Evolutionary conservation across 2,888 invertebrate species (phyloP).

Genomic region (Drepana falcataria): DNA sequence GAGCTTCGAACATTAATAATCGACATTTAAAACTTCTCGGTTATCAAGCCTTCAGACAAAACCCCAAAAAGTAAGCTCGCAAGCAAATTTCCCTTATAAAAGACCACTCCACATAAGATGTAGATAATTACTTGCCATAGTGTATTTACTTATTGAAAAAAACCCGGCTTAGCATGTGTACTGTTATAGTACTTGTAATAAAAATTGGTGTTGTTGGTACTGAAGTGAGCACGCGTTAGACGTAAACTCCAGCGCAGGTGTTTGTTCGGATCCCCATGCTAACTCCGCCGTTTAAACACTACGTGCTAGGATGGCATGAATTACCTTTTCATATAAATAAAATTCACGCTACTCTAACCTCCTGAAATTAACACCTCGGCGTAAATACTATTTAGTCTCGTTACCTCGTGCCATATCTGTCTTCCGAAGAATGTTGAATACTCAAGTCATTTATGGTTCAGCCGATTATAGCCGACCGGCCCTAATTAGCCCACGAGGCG

Average conservation of each 20-base stretch:
- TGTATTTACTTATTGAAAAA: neutral
- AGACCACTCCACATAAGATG: too few species aligned
- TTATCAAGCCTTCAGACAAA: too few species aligned
- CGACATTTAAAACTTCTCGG: too few species aligned
- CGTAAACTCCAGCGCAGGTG: constrained; percentile 44
- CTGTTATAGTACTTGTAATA: neutral
- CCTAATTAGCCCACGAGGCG: constrained; percentile 39
- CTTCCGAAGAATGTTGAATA: constrained; percentile 36
- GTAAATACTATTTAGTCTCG: constrained; percentile 73
- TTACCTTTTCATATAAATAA: constrained; percentile 79
- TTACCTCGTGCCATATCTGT: constrained; percentile 58
- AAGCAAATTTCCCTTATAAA: too few species aligned
- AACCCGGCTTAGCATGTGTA: neutral
- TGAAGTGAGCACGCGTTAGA: constrained; percentile 23
- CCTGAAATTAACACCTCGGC: constrained; percentile 77
- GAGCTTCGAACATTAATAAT: too few species aligned
- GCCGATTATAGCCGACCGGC: constrained; percentile 30
- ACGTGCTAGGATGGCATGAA: constrained; percentile 72
- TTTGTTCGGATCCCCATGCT: constrained; percentile 73
- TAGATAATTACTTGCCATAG: too few species aligned
- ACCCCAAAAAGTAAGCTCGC: too few species aligned
- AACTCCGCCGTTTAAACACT: constrained; percentile 76
- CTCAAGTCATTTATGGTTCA: constrained; percentile 39
- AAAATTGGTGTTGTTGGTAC: neutral
- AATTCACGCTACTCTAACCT: constrained; percentile 78